These are phyloP conservation scores for Harlomillsia oculata DNA, from an alignment of 1,140 invertebrate genomes.

Conservation along the genomic window DNA sequence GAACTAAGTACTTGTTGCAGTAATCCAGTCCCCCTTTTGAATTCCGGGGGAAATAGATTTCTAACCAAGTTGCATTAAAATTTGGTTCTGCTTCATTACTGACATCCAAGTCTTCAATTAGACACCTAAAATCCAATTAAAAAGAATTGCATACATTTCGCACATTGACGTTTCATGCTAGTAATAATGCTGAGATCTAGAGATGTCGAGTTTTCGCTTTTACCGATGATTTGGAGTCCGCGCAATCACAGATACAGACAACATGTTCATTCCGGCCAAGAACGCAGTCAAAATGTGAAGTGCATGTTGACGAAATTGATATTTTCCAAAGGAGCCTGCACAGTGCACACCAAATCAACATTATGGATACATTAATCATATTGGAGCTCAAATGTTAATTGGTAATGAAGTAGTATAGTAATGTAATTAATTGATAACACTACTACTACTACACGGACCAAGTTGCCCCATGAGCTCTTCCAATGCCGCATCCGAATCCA, in stretches of 20 bases:
- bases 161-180: background rate
- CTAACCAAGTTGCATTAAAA: constrained; percentile 12
- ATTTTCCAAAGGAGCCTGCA: constrained; percentile 24
- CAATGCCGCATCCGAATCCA: constrained; percentile 18
- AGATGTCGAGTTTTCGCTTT: background rate
- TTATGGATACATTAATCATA: background rate
- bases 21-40: constrained; percentile 11
- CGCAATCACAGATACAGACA: constrained; percentile 23
- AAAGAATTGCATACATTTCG: background rate
- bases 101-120: constrained; percentile 12
- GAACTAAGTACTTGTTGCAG: constrained; percentile 10
- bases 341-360: background rate
- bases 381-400: background rate
- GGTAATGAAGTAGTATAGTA: background rate
- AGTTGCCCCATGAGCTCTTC: constrained; percentile 24
- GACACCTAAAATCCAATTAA: constrained; percentile 9
- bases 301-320: constrained; percentile 26
- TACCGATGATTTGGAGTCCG: constrained; percentile 24
- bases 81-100: background rate
- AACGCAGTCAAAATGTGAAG: constrained; percentile 25
- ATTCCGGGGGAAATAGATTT: constrained; percentile 8
- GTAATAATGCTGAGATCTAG: background rate
- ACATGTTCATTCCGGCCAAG: constrained; percentile 30
- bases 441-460: constrained; percentile 7
- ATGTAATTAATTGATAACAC: too few relatives aligned